Conservation (phyloP, 2,113 vertebrate genomes). For the Collichthys lucidus region DNA sequence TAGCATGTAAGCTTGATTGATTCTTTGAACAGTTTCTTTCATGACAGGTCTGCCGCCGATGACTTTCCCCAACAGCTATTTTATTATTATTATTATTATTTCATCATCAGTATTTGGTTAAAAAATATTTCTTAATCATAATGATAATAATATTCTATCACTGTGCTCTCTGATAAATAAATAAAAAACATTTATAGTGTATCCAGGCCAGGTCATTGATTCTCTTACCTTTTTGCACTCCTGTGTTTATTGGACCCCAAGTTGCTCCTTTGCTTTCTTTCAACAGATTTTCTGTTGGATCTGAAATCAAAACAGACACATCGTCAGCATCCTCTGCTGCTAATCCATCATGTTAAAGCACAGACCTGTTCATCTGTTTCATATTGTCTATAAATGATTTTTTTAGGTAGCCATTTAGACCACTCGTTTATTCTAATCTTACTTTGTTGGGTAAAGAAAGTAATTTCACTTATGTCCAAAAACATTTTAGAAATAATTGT, state of each 20-base stretch:
- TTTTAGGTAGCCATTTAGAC: too few relatives aligned
- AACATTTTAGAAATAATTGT: neutral
- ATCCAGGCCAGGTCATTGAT: neutral
- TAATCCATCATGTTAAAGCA: neutral
- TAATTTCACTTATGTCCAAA: neutral
- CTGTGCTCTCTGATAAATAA: neutral
- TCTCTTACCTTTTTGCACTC: constrained; percentile 96
- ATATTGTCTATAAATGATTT: neutral
- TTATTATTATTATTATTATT: neutral
- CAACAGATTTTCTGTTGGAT: constrained; percentile 92
- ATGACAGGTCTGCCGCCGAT: neutral
- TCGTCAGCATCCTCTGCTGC: constrained; percentile 1
- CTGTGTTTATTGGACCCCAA: constrained; percentile 92
- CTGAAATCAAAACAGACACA: constrained; percentile 75
- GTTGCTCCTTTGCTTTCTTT: constrained; percentile 93
- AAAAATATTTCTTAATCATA: neutral
- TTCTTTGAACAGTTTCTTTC: neutral
- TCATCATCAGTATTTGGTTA: neutral
- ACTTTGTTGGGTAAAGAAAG: neutral
- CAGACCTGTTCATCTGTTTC: neutral
- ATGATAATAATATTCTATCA: neutral
- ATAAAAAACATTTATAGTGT: neutral
- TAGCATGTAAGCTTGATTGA: neutral
- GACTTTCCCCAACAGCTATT: neutral
- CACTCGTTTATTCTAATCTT: neutral